Base-by-base conservation (phyloP, 2,113 vertebrate genomes). In the Phalacrocorax pelagicus region DNA sequence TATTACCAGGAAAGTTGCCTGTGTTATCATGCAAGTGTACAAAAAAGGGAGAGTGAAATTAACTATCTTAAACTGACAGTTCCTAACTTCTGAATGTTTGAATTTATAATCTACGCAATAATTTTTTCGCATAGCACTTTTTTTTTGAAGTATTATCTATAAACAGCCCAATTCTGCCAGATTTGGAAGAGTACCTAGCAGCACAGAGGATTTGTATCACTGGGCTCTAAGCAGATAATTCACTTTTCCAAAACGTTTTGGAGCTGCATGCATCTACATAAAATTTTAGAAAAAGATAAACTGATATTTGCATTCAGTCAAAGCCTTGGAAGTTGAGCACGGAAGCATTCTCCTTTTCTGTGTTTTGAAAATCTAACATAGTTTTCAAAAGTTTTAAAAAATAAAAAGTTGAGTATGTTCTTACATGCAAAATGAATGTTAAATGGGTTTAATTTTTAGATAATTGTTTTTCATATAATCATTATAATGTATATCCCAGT, bases 391-490 rank as follows among this genome's bases (percentile, higher is more conserved):
- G 7, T 81, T 75, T 88, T 22, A 65, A 93, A 81, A 91, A 95
- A 79, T 54, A 62, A 49, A 62, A 34, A 69, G 11, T 73, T 81
- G 26, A 52, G 12, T 73, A 20, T 93, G 30, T 23, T 67, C 47
- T 92, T 93, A 89, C 52, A 69, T 73, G 49, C 15, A 95, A 86
- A 97, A 91, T 42, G 29, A 86, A 78, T 77, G 40, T 87, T 81
- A 88, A 83, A 82, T 69, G 8, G 20, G 40, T 92, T 96, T 96
- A 94, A 92, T 85, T 96, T 81, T 87, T 84, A 82, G 18, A 71
- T 61, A 96, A 86, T 69, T 83, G 12, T 90, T 92, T 93, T 96
- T 86, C 13, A 44, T 52, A 77, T 80, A 78, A 81, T 22, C 27
- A 47, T 0, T 85, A 78, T 21, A 92, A 87, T 13, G 0, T 24